Conservation (phyloP, 2,113 vertebrate species). For the Leucopsar rothschildi region DNA sequence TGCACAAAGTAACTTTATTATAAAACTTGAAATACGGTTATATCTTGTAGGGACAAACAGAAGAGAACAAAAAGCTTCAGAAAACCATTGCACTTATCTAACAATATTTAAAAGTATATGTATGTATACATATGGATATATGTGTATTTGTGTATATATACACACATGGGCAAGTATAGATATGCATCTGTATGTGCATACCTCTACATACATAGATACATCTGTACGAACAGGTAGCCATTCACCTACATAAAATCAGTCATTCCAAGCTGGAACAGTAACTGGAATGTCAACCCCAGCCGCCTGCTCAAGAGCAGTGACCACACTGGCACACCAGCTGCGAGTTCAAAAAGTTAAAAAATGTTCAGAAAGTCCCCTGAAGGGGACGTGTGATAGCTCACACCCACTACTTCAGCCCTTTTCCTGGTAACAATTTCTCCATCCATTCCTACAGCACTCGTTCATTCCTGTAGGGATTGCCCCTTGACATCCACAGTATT, state of each 20-base stretch:
- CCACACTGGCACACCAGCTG: background rate
- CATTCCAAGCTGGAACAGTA: background rate
- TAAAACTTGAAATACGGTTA: background rate
- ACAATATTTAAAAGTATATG: background rate
- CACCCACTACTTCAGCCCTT: background rate
- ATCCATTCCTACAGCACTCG: background rate
- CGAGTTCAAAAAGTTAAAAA: background rate
- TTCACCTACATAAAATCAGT: background rate
- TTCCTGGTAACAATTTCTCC: background rate
- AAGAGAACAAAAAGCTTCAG: background rate
- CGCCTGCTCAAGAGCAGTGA: fast-evolving
- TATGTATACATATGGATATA: background rate
- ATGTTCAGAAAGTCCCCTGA: background rate
- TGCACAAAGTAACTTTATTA: background rate
- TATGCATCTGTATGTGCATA: background rate
- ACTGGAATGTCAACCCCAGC: background rate
- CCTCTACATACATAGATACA: background rate
- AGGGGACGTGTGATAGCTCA: background rate
- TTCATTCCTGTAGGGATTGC: background rate
- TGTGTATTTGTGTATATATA: background rate
- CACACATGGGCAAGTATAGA: too few species aligned
- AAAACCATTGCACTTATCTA: background rate
- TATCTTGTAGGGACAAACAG: background rate
- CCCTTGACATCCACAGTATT: background rate
- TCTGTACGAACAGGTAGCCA: background rate